Evolutionary conservation across 2,113 vertebrate genomes (phyloP), one percentile per base, ranked within the genome.

Genomic region (Paramisgurnus dabryanus): DNA sequence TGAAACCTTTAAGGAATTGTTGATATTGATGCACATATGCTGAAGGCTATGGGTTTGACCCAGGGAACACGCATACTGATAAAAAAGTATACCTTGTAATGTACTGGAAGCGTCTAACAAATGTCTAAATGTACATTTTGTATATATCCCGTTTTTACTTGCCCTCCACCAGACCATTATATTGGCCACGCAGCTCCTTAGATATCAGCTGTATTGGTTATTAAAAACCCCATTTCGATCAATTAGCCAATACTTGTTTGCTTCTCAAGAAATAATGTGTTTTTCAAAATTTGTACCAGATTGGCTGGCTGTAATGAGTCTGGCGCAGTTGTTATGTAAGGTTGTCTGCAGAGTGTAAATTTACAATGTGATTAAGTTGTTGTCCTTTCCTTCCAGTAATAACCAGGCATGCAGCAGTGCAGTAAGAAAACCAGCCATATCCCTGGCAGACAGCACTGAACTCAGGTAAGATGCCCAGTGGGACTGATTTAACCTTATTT

Each of bases 381-480:
- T 60, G 6, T 70, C 34, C 53, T 27, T 80, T 63, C 65, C 22
- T 18, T 41, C 22, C 92, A 99, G 97, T 87, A 98, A 98, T 92
- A 98, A 90, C 88, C 97, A 99, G 88, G 95, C 97, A 0, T 97
- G 96, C 87, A 96, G 95, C 92, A 97, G 93, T 0, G 95, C 97
- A 0, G 90, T 97, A 78, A 90, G 96, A 89, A 99, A 98, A 70
- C 97, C 97, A 0, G 96, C 98, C 79, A 95, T 98, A 87, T 99
- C 98, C 7, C 93, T 99, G 2, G 96, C 97, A 0, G 97, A 99
- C 86, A 99, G 98, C 94, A 98, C 96, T 0, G 96, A 98, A 85
- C 96, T 99, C 93, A 94, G 97, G 98, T 98, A 89, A 92, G 86
- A 11, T 3, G 67, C 63, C 12, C 43, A n/a, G 64, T 45, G 64